Conservation (phyloP, 2,797 vertebrate species). For the Cottoperca gobio region DNA sequence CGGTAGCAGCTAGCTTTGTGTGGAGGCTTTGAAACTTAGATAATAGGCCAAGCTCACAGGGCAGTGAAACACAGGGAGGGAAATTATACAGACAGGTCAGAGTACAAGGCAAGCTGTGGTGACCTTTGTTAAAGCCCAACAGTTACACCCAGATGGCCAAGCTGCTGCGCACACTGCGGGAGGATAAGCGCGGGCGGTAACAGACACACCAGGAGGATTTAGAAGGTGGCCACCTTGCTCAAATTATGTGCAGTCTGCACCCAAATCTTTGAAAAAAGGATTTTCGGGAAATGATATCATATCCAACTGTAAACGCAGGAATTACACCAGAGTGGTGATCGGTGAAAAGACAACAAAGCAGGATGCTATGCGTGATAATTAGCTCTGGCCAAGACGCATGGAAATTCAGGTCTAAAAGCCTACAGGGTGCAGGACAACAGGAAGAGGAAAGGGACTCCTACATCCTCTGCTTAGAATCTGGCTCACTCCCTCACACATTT, state of each 20-base stretch:
- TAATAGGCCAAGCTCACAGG: conserved; percentile 39
- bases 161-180: conserved; percentile 38
- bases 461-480: not conserved
- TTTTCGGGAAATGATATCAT: not conserved
- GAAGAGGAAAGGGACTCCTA: not conserved
- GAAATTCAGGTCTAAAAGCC: conserved; percentile 13
- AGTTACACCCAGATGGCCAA: conserved; percentile 59
- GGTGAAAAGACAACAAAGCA: conserved; percentile 8
- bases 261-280: no score
- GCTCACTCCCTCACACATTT: not conserved
- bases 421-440: no score
- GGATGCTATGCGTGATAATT: not conserved
- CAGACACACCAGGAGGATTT: conserved; percentile 2
- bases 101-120: conserved; percentile 51
- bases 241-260: not conserved
- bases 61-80: conserved; percentile 28
- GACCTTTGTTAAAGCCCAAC: conserved; percentile 60
- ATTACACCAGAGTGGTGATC: not conserved
- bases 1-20: conserved; percentile 16
- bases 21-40: conserved; percentile 31
- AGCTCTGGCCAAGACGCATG: not conserved
- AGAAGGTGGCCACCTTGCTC: not conserved
- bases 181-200: not conserved
- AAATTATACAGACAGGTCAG: conserved; percentile 57
- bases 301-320: conserved; percentile 1